These are phyloP conservation scores for Drosophila borborema DNA, from an alignment of 2,888 invertebrate species.

Conservation along the genomic window DNA sequence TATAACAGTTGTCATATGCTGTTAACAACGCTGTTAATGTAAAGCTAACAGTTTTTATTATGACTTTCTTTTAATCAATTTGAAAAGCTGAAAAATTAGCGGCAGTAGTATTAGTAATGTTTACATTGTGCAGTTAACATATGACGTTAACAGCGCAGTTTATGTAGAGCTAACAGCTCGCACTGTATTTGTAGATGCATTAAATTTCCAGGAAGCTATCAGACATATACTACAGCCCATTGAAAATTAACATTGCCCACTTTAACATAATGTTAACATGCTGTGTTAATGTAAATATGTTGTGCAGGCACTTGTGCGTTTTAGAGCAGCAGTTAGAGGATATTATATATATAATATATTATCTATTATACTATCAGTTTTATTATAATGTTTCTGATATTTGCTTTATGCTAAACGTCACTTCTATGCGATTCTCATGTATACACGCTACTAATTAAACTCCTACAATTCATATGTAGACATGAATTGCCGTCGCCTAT, in stretches of 20 bases:
- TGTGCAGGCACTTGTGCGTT: not conserved
- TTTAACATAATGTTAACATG: not conserved
- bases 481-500: not conserved
- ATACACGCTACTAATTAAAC: not conserved
- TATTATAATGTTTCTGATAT: not conserved
- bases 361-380: too few species aligned
- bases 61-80: too few species aligned
- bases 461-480: not conserved
- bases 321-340: too few species aligned
- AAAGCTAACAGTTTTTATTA: not conserved
- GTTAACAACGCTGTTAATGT: not conserved
- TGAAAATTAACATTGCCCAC: not conserved
- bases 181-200: not conserved
- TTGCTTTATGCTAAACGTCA: too few species aligned
- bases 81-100: too few species aligned
- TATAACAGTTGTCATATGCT: not conserved
- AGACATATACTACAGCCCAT: not conserved
- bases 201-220: accelerated
- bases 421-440: not conserved
- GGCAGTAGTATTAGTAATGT: too few species aligned
- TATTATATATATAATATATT: not conserved
- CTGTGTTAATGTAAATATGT: not conserved
- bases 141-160: too few species aligned
- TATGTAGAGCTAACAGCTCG: not conserved
- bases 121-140: too few species aligned